Percentiles rank a stretch among this genome's conserved stretches.
Evolutionary conservation across 2,113 vertebrate genomes (phyloP).

Genomic region (Puma concolor): DNA sequence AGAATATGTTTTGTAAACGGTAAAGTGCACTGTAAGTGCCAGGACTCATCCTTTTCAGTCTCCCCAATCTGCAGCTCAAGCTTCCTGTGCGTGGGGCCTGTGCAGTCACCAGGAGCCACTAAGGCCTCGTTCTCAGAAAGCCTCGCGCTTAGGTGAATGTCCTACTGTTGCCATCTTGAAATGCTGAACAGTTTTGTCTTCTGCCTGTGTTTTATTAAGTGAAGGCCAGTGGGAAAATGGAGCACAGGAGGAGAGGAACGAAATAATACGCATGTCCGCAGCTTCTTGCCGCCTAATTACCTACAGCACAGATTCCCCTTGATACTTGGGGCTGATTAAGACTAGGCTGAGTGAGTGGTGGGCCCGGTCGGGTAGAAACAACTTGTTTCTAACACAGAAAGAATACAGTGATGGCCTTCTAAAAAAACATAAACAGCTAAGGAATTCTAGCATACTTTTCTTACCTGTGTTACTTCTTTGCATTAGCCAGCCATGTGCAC

Average conservation of each 20-base stretch:
- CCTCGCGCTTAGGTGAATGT: accelerated
- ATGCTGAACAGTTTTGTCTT: neutral
- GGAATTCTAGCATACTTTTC: neutral
- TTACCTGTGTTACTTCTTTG: neutral
- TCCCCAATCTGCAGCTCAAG: accelerated
- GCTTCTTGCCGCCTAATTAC: neutral
- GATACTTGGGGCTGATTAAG: neutral
- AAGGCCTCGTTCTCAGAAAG: neutral
- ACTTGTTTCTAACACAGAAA: neutral
- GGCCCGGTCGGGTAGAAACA: neutral
- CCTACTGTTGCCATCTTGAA: neutral
- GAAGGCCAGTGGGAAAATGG: neutral
- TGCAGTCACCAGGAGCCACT: neutral
- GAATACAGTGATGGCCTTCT: neutral
- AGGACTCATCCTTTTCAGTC: too few relatives aligned
- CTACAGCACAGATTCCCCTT: neutral
- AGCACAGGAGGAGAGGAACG: neutral
- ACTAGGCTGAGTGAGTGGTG: neutral
- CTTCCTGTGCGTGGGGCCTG: neutral
- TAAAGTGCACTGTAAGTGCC: too few relatives aligned
- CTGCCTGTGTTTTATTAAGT: neutral
- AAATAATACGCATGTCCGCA: neutral
- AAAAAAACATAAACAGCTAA: neutral
- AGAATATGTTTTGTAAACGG: neutral
- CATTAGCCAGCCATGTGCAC: neutral